Evolutionary conservation across 2,888 invertebrate genomes (phyloP).

Genomic region (Apodemia mormo): DNA sequence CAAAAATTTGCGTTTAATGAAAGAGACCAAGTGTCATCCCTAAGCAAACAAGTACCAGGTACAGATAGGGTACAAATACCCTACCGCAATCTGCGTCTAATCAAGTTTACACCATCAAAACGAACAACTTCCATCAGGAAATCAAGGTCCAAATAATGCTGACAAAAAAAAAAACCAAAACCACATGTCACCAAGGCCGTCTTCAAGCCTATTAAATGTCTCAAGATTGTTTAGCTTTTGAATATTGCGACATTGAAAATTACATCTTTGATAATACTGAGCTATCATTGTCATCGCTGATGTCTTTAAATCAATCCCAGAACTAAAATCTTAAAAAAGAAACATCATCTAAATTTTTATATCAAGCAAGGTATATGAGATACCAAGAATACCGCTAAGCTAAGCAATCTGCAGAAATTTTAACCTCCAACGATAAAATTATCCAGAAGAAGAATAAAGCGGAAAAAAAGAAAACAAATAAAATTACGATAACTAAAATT

Average conservation of each 20-base stretch:
- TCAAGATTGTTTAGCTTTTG: slow-evolving; percentile 31
- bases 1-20: slow-evolving; percentile 23
- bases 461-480: slow-evolving; percentile 28
- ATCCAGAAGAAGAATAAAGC: slow-evolving; percentile 24
- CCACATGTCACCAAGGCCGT: no score
- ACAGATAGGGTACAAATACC: neutral
- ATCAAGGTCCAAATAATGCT: slow-evolving; percentile 27
- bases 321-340: slow-evolving; percentile 30
- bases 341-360: slow-evolving; percentile 31
- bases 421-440: slow-evolving; percentile 22
- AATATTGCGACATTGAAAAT: slow-evolving; percentile 30
- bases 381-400: slow-evolving; percentile 30
- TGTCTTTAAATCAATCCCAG: slow-evolving; percentile 29
- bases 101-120: slow-evolving; percentile 20
- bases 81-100: slow-evolving; percentile 26
- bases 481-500: slow-evolving; percentile 27
- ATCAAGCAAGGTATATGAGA: slow-evolving; percentile 26
- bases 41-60: slow-evolving; percentile 26
- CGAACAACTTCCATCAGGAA: slow-evolving; percentile 22
- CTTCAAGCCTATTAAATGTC: slow-evolving; percentile 26
- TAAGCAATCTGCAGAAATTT: slow-evolving; percentile 24
- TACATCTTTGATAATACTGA: slow-evolving; percentile 32
- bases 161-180: slow-evolving; percentile 11
- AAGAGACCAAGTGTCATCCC: slow-evolving; percentile 23
- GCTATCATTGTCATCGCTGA: slow-evolving; percentile 33